Evolutionary conservation across 2,113 vertebrate genomes (phyloP).

Genomic region (Sporophila hypoxantha): DNA sequence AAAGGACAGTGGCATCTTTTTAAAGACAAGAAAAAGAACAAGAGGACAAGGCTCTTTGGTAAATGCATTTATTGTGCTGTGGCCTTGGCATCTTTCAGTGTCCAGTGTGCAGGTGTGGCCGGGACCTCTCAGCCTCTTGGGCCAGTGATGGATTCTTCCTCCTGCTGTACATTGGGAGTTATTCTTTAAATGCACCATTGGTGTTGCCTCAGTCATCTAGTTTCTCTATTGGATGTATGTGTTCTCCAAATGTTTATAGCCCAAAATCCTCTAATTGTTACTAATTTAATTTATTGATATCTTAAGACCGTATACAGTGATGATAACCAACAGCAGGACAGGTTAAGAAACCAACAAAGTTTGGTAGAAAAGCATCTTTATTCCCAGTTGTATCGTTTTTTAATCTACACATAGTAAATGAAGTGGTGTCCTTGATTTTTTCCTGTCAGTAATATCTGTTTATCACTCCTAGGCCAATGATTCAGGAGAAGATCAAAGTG

Average conservation of each 20-base stretch:
- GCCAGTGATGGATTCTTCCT: background rate
- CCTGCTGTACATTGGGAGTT: background rate
- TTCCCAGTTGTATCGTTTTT: background rate
- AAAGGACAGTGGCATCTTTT: background rate
- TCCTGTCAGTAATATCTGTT: background rate
- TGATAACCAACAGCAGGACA: background rate
- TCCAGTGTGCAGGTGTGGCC: background rate
- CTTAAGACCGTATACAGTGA: background rate
- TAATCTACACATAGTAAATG: background rate
- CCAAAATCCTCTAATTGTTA: background rate
- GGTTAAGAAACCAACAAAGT: background rate
- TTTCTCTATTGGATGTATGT: background rate
- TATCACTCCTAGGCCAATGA: conserved; percentile 82
- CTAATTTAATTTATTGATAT: background rate
- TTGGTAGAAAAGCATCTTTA: background rate
- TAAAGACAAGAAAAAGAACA: background rate
- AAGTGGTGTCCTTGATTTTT: background rate
- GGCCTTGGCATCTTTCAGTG: background rate
- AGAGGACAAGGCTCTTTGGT: background rate
- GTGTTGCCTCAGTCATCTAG: background rate
- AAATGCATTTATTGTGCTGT: background rate
- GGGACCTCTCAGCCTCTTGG: background rate
- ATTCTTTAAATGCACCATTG: background rate
- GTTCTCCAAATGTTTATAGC: background rate
- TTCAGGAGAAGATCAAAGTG: conserved; percentile 91